Conservation (phyloP, 2,888 invertebrate species). For the Lepas anatifera region DNA sequence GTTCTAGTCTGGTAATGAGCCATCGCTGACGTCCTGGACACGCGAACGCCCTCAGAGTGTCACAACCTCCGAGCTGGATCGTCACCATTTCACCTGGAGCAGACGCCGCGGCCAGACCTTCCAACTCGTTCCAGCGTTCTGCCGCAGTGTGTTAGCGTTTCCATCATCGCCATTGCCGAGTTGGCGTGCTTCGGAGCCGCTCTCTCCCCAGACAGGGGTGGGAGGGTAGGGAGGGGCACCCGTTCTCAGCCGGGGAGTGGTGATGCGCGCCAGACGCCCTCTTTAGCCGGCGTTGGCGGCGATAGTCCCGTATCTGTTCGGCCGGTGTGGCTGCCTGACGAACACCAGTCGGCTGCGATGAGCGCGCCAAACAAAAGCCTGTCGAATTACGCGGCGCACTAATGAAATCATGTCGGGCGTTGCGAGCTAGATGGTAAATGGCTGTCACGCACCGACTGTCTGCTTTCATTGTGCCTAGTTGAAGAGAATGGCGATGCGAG, state of each 20-base stretch:
- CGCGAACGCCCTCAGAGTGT: too few relatives aligned
- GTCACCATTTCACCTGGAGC: too few relatives aligned
- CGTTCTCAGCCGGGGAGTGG: background rate
- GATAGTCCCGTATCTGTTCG: background rate
- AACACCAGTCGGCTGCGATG: background rate
- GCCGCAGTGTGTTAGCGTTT: too few relatives aligned
- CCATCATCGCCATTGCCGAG: background rate
- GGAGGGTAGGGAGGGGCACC: background rate
- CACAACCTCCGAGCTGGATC: too few relatives aligned
- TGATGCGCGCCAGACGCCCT: background rate
- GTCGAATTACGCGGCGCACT: background rate
- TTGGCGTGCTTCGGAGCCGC: too few relatives aligned
- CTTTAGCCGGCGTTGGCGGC: background rate
- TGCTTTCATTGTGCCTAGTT: background rate
- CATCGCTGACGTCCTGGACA: too few relatives aligned
- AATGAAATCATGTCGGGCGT: slow-evolving; percentile 10
- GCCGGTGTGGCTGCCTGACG: background rate
- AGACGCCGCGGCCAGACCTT: too few relatives aligned
- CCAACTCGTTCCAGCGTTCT: too few relatives aligned
- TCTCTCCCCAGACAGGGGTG: too few relatives aligned
- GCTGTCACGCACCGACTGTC: background rate
- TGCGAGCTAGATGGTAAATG: background rate
- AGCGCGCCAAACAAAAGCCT: slow-evolving; percentile 3
- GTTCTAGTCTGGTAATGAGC: too few relatives aligned
- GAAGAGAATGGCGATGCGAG: background rate